phyloP scores from a whole-genome alignment of 1,140 invertebrate species.

The Drosophila fuyamai region DNA sequence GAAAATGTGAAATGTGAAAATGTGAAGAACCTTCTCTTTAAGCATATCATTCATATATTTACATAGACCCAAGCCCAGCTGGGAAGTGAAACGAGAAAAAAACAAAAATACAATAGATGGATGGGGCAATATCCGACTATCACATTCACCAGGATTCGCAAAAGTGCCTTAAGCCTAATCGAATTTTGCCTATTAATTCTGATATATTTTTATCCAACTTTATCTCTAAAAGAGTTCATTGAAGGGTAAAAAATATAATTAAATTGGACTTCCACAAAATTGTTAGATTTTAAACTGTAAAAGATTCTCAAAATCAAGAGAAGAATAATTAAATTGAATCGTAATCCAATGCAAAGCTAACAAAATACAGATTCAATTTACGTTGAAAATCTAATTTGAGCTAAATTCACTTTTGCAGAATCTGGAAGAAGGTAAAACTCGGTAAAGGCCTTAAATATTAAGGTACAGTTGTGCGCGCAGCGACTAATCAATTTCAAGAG shows the following conservation, averaged over 20 bases:
- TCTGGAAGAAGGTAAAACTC: background rate
- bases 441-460: background rate
- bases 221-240: too few species aligned
- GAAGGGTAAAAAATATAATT: too few species aligned
- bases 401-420: background rate
- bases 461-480: conserved; percentile 10
- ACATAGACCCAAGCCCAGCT: conserved; percentile 58
- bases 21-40: background rate
- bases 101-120: conserved; percentile 1
- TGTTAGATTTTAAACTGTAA: too few species aligned
- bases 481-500: conserved; percentile 70
- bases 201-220: too few species aligned
- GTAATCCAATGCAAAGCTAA: too few species aligned
- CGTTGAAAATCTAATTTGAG: too few species aligned
- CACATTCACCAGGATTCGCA: conserved; percentile 3
- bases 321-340: too few species aligned
- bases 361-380: too few species aligned
- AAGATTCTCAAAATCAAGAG: too few species aligned
- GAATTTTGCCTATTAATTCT: background rate
- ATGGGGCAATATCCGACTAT: background rate
- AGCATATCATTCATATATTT: conserved; percentile 14
- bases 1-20: background rate
- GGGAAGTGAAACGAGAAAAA: conserved; percentile 3
- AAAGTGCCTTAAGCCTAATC: background rate
- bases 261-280: too few species aligned